Conservation (phyloP, 2,888 invertebrate genomes). For the Noctua janthina region DNA sequence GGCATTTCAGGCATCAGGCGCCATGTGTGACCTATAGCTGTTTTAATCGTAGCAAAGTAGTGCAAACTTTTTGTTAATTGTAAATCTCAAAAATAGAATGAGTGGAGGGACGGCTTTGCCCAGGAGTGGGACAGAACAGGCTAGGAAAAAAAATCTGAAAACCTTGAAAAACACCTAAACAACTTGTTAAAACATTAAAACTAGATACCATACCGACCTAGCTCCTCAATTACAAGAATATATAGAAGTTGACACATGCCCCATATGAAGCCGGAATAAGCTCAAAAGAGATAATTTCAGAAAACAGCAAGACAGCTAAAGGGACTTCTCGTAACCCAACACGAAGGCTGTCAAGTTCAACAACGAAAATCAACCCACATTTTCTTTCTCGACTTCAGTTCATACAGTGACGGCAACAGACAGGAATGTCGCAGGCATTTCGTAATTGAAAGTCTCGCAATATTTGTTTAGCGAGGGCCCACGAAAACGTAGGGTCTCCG, state of each 20-base stretch:
- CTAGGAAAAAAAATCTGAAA: neutral
- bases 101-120: too few relatives aligned
- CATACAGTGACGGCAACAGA: constrained; percentile 17
- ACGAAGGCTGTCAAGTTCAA: constrained; percentile 31
- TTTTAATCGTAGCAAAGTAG: constrained; percentile 13
- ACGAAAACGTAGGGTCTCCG: constrained; percentile 64
- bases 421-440: constrained; percentile 46
- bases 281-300: neutral
- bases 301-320: neutral
- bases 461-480: constrained; percentile 57
- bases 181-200: neutral
- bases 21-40: constrained; percentile 20
- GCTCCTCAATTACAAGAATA: neutral
- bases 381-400: constrained; percentile 23
- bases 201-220: too few relatives aligned
- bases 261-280: neutral
- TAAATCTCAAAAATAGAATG: too few relatives aligned
- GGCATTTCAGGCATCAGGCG: constrained; percentile 27
- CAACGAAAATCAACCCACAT: constrained; percentile 36
- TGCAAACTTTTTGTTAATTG: neutral
- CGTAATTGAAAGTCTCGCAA: constrained; percentile 60
- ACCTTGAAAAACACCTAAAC: too few relatives aligned
- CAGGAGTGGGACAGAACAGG: too few relatives aligned
- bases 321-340: constrained; percentile 8
- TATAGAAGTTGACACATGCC: neutral